Evolutionary conservation across 2,113 vertebrate species (phyloP).

Genomic region (Otocyon megalotis): DNA sequence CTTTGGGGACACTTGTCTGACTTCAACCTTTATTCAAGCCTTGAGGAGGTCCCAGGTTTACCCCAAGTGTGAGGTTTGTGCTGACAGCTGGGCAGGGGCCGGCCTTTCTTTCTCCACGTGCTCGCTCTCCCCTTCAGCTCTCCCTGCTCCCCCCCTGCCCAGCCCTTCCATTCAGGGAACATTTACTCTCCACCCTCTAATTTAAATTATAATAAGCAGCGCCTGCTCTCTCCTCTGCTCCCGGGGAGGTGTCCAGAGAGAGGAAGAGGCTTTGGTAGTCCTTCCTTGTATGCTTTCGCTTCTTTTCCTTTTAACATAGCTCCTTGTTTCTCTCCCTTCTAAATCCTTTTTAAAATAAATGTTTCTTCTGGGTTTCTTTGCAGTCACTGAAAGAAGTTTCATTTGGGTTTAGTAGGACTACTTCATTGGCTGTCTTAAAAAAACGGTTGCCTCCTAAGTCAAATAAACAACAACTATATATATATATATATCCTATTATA

Average conservation of each 20-base stretch:
- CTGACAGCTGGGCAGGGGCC: accelerated
- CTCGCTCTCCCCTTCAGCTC: background rate
- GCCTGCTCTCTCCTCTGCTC: background rate
- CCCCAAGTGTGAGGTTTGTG: background rate
- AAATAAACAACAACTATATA: conserved; percentile 60
- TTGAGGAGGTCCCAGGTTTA: background rate
- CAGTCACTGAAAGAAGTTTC: conserved; percentile 41
- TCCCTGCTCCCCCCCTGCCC: background rate
- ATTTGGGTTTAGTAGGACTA: conserved; percentile 66
- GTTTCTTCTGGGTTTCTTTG: conserved; percentile 69
- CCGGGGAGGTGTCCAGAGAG: background rate
- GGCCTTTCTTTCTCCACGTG: background rate
- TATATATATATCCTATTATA: no score
- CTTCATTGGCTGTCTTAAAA: conserved; percentile 66
- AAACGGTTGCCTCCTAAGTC: conserved; percentile 64
- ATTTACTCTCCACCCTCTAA: conserved; percentile 39
- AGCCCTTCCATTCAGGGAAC: background rate
- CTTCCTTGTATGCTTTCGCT: conserved; percentile 18
- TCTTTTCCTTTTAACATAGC: conserved; percentile 4
- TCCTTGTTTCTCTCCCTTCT: conserved; percentile 45
- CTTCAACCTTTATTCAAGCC: conserved; percentile 23
- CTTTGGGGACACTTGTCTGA: conserved; percentile 56
- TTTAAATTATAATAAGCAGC: conserved; percentile 60
- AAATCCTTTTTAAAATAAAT: conserved; percentile 77
- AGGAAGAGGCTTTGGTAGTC: background rate